Evolutionary conservation across 2,888 invertebrate genomes (phyloP), one percentile per base, ranked within the genome.

Genomic region (Gortyna flavago): DNA sequence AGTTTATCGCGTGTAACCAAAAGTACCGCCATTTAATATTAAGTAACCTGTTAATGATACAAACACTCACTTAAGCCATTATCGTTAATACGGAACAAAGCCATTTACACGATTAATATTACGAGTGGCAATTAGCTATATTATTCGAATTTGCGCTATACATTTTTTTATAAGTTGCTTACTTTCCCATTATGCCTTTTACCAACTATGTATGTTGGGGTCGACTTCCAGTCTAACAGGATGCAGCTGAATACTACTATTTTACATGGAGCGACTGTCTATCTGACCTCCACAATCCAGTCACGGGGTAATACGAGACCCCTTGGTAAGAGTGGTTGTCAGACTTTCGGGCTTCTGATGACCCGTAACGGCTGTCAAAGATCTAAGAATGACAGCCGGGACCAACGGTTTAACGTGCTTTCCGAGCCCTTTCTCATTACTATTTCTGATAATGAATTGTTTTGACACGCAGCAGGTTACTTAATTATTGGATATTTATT

Each of bases 21-120:
- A 74, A 41, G n/a, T 29, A 54, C 0, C 13, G 13, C 25, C 25
- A 44, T 41, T 61, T 54, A 74, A 61, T 4, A 35, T 7, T 21
- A 41, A 72, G 73, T 74, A 74, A 74, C 35, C 41, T 18, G 41
- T 74, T 51, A 81, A 35, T 35, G 61, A 62, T 54, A 44, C 25
- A 81, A 77, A 77, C 41, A 62, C 35, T 61, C 61, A 77, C 73
- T 51, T 35, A 62, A 62, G 21, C 41, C 81, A 72, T 51, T 77
- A 81, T 61, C 81, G 51, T 72, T 81, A 81, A 41, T 54, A 72
- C 51, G 81, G 29, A 73, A 77, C 13, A 35, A 54, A 81, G 21
- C 61, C 51, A 41, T 81, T 59, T n/a, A 51, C 11, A 41, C 41
- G 61, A 41, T 72, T 78, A 61, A 81, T 72, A 41, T 80, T 59